Base-by-base conservation (phyloP, 2,888 invertebrate species). In the Tinea semifulvella region DNA sequence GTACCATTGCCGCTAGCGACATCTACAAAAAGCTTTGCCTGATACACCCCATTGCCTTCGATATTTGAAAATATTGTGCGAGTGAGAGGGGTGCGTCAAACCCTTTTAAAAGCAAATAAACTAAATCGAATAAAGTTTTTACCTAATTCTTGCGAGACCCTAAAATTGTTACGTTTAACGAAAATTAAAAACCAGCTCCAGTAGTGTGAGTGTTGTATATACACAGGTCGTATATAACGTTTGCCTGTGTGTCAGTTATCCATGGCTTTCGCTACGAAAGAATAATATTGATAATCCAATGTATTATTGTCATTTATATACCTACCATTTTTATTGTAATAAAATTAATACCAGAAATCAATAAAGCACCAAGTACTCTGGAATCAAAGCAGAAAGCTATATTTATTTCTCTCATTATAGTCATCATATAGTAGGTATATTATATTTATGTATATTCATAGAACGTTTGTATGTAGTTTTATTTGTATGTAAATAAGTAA, bases 161-260 rank as follows among this genome's bases (percentile, higher is more conserved):
- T 22, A 40, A 40, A 22, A 40, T 22, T n/a, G 20, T 22, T 13
- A 20, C 40, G 22, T 40, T 40, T 40, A 38, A 20, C 40, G 40
- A 40, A 70, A 73, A 72, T 74, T 73, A 74, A 73, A 74, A 74
- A 65, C 61, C 61, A 43, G 3, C 11, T 44, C 42, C 45, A 19
- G 44, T 14, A 46, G 44, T 54, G 53, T 53, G 50, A 50, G 45
- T 54, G 52, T 52, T 49, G 50, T 40, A 11, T 40, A 19, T 40
- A 22, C 13, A 22, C n/a, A 3, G 13, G 22, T 27, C 14, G 45
- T 52, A 47, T 53, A 49, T 40, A 40, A 20, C 5, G 22, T 40
- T 40, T 38, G 18, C 19, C 52, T 56, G 57, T 46, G 60, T 52
- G 43, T n/a, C n/a, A 16, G 48, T 46, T 47, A 48, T 48, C 47